These are phyloP conservation scores for Macquaria ambigua DNA, from an alignment of 2,113 vertebrate species.

Conservation along the genomic window DNA sequence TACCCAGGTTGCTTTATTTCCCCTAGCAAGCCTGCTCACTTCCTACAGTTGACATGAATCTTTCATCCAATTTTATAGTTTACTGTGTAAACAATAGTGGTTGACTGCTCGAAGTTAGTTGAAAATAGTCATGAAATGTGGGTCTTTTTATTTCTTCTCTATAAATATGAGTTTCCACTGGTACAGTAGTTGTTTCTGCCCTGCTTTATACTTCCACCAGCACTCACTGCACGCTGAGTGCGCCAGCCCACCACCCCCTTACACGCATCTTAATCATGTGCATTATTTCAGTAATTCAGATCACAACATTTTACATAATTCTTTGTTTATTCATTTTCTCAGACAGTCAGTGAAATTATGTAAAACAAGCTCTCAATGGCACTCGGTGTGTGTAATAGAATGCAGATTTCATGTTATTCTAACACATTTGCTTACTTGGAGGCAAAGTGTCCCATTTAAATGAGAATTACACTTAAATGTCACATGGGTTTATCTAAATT, in stretches of 20 bases:
- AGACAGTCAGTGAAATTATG: conserved; percentile 79
- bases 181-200: conserved; percentile 9
- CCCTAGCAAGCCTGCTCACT: background rate
- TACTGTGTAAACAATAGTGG: background rate
- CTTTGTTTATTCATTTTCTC: conserved; percentile 83
- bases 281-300: conserved; percentile 73
- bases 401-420: conserved; percentile 77
- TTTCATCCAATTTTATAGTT: background rate
- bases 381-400: conserved; percentile 69
- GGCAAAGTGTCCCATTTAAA: conserved; percentile 80
- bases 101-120: background rate
- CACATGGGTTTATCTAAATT: conserved; percentile 77
- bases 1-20: background rate
- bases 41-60: background rate
- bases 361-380: conserved; percentile 77
- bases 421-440: conserved; percentile 78
- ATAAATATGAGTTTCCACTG: conserved; percentile 8
- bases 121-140: background rate
- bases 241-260: conserved; percentile 5
- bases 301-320: conserved; percentile 83
- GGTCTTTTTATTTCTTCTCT: background rate
- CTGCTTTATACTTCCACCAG: conserved; percentile 32
- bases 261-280: conserved; percentile 64
- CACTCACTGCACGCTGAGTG: background rate
- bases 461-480: conserved; percentile 80